Base-by-base conservation (phyloP, 2,113 vertebrate species). In the Chaenocephalus aceratus region DNA sequence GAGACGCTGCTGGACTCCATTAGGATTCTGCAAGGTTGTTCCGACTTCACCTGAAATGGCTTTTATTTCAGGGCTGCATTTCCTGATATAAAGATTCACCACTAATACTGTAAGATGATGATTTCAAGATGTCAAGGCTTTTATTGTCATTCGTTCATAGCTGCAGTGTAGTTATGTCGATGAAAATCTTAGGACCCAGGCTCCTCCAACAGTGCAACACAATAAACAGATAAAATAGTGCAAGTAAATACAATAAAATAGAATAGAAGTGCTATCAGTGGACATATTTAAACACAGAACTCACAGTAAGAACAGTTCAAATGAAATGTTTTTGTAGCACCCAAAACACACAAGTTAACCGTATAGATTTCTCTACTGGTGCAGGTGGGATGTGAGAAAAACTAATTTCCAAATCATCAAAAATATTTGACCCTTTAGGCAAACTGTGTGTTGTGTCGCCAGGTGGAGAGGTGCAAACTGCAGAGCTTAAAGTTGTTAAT, bases 1-100 rank as follows among this genome's bases (percentile, higher is more conserved):
- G 74, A 79, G 52, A 61, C 72, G 54, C 72, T 44, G 51, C 13
- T 3, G 56, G 51, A 68, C 36, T 74, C 60, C n/a, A n/a, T 65
- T 64, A 49, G 13, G 36, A 48, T 59, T 23, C 51, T 62, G 36
- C 41, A 49, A 52, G 11, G 10, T 49, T 30, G 23, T 52, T 65
- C 21, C 46, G 18, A 45, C 61, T 54, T 49, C 68, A 21, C 23
- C 36, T 36, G 36, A 36, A 36, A 36, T 36, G 36, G 36, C 36
- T 36, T 36, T 36, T 36, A 36, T 36, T 36, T 26, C 26, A 26
- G 26, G 26, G 26, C 26, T 26, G 26, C 26, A 26, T 26, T 26
- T 26, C 26, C 26, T 26, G 26, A 26, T 26, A 26, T 26, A 26
- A 26, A 26, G 26, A 26, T 2, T 26, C 26, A 26, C 26, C 26